Percentiles rank a stretch among this genome's conserved stretches.
phyloP scores from a whole-genome alignment of 2,113 vertebrate species.

The Neogale vison region DNA sequence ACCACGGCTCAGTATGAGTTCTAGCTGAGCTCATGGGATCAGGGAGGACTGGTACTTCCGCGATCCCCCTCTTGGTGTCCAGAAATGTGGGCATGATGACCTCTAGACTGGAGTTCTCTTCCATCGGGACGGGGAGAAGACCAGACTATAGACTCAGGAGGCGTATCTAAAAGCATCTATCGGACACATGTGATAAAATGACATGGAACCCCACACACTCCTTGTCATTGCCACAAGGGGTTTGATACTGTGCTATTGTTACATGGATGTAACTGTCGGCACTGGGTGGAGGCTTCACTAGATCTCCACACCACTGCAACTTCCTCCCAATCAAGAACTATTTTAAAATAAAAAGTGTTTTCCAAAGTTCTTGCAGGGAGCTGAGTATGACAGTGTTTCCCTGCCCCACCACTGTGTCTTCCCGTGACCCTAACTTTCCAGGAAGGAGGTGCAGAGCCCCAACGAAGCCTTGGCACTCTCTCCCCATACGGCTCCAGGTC shows the following conservation, averaged over 20 bases:
- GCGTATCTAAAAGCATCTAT: not conserved
- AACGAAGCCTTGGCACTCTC: not conserved
- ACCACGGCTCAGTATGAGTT: not conserved
- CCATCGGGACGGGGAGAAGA: not conserved
- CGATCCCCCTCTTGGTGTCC: not conserved
- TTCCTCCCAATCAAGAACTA: not conserved
- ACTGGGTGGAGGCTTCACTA: rapidly evolving
- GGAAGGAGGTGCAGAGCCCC: not conserved
- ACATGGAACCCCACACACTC: not conserved
- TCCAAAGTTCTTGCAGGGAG: not conserved
- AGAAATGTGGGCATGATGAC: not conserved
- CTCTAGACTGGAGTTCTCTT: not conserved
- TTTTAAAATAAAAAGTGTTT: not conserved
- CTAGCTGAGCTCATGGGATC: not conserved
- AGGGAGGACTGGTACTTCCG: not conserved
- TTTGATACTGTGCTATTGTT: not conserved
- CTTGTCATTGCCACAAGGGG: not conserved
- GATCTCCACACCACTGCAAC: not conserved
- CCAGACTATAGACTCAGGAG: not conserved
- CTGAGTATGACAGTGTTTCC: not conserved
- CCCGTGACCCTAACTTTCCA: not conserved
- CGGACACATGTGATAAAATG: not conserved
- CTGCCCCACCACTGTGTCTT: not conserved
- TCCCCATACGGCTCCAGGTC: not conserved
- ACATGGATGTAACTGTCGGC: not conserved